Base-by-base conservation (phyloP, 2,888 invertebrate genomes). In the Bedellia somnulentella region DNA sequence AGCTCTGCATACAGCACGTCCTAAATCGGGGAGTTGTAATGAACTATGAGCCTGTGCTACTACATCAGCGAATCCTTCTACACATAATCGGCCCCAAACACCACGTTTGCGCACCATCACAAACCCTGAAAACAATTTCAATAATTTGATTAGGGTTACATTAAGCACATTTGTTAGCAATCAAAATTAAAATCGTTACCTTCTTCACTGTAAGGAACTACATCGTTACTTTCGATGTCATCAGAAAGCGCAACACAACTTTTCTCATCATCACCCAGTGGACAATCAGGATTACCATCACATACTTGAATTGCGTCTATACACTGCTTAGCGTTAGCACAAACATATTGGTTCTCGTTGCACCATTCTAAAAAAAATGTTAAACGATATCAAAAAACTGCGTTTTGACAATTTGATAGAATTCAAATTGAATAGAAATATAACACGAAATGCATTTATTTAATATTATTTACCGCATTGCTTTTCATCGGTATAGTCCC, bases 401-500 rank as follows among this genome's bases (percentile, higher is more conserved):
- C n/a, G n/a, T n/a, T n/a, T n/a, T n/a, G n/a, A n/a, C n/a, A n/a
- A n/a, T n/a, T n/a, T n/a, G n/a, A n/a, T n/a, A n/a, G n/a, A n/a
- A n/a, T n/a, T n/a, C n/a, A n/a, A n/a, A n/a, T n/a, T n/a, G n/a
- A n/a, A n/a, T n/a, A n/a, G n/a, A n/a, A n/a, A n/a, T n/a, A n/a
- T n/a, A n/a, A n/a, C n/a, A n/a, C n/a, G n/a, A n/a, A n/a, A n/a
- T n/a, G n/a, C n/a, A n/a, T n/a, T n/a, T n/a, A 18, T 18, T 5
- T 9, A 18, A 18, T 18, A 18, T 18, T 5, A 25, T 60, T 60
- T 75, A 87, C 87, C 87, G 52, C 89, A 88, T 40, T 82, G 77
- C 44, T 81, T 81, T 59, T 89, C 89, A 52, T 89, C 89, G 1
- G 87, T 83, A 49, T 82, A 87, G 52, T 89, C 89, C 82, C 85